phyloP scores from a whole-genome alignment of 2,888 invertebrate genomes.

The Phengaris arion region DNA sequence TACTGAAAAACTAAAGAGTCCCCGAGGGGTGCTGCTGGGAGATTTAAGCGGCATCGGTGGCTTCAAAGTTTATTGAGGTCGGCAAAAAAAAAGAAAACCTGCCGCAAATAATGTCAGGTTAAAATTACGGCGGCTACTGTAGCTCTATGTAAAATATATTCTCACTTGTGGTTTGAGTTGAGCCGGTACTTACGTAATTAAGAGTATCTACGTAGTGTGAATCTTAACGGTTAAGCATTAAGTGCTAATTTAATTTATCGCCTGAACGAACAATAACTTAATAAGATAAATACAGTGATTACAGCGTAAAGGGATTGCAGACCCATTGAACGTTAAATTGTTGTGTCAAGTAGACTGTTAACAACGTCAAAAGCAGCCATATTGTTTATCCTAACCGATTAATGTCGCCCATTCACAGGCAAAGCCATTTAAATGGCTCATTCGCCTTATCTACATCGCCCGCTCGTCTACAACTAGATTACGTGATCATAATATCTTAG shows the following conservation, averaged over 20 bases:
- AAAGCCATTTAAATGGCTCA: slow-evolving; percentile 5
- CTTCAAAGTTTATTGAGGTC: not conserved
- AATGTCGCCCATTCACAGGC: slow-evolving; percentile 9
- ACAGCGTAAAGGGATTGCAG: not conserved
- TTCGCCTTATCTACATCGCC: not conserved
- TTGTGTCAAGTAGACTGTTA: not conserved
- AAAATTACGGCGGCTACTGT: not conserved
- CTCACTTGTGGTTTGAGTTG: not conserved
- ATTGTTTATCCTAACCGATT: slow-evolving; percentile 13
- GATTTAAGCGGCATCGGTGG: not conserved
- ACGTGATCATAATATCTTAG: not conserved
- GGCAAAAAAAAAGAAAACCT: not conserved
- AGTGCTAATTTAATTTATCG: not conserved
- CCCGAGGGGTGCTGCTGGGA: not conserved
- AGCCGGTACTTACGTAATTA: not conserved
- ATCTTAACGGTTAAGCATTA: not conserved
- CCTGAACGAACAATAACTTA: not conserved
- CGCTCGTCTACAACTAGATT: not conserved
- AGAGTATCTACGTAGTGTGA: not conserved
- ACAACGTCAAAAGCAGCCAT: not conserved
- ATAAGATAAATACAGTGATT: not conserved
- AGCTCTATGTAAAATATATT: not conserved
- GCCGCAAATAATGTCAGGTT: not conserved
- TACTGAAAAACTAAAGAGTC: slow-evolving; percentile 15
- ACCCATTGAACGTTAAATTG: not conserved